Percentiles rank a stretch among this genome's conserved stretches.
Evolutionary conservation across 1,140 invertebrate species (phyloP).

Genomic region (Platorchestia sp.): DNA sequence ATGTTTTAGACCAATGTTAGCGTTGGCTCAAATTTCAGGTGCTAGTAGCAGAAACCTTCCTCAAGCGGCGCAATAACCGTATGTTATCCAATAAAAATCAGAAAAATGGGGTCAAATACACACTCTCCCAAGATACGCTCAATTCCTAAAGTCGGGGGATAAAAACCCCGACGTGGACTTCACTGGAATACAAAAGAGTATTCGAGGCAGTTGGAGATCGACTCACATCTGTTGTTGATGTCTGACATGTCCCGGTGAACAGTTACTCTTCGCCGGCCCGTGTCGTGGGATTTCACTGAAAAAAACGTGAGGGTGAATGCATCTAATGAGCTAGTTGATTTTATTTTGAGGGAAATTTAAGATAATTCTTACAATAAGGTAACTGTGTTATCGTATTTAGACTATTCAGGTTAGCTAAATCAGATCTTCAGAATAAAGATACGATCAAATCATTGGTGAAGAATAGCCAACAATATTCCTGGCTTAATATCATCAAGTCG

Average conservation of each 20-base stretch:
- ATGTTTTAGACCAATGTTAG: not conserved
- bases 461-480: no score
- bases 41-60: not conserved
- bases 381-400: no score
- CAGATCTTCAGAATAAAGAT: no score
- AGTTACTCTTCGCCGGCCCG: slow-evolving; percentile 75
- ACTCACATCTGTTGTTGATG: slow-evolving; percentile 88
- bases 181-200: not conserved
- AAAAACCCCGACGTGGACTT: not conserved
- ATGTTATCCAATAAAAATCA: not conserved
- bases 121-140: not conserved
- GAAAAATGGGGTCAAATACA: not conserved
- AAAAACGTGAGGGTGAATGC: not conserved
- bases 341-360: not conserved
- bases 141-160: not conserved
- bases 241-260: slow-evolving; percentile 84
- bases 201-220: slow-evolving; percentile 52
- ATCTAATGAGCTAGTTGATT: not conserved
- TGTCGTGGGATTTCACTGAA: slow-evolving; percentile 68
- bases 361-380: not conserved
- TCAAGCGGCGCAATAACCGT: not conserved
- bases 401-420: no score
- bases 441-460: no score
- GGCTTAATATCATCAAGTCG: no score
- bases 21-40: not conserved